Base-by-base conservation (phyloP, 2,797 vertebrate species). In the Molossus molossus region DNA sequence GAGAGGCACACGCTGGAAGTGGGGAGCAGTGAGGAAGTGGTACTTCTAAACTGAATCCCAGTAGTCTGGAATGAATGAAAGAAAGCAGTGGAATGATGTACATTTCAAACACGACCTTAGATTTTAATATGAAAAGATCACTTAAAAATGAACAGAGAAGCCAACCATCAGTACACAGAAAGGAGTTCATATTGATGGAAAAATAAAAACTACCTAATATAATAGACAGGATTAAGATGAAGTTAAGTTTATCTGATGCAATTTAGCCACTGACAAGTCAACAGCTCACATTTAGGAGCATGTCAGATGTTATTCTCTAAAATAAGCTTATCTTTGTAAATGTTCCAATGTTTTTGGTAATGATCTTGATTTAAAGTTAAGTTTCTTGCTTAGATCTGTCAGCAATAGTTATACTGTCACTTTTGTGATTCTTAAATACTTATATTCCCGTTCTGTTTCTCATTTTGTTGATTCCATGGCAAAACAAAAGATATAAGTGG, bases 331-430 rank as follows among this genome's bases (percentile, higher is more conserved):
- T 81, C 84, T 82, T 79, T 77, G n/a, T 75, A 55, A 85, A 60
- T 45, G 18, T 72, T 69, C 57, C 27, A 62, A 27, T 62, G 10
- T 45, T 87, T 95, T 89, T 87, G 55, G 64, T 94, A 76, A 87
- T 87, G 20, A 73, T 50, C 21, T 93, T 62, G 48, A 67, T 83
- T 84, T 93, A 85, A 97, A 83, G 48, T 62, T 72, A 80, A 83
- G 33, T 29, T 33, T 96, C 87, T 64, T 10, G 45, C 17, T 12
- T 67, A 65, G 18, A 18, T 87, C 27, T 79, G 15, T 93, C 67
- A 82, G 53, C 82, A 53, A 80, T 29, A 87, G 40, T 76, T 48
- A 86, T 9, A 57, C 80, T 72, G 29, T 64, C 33, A 70, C 55
- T 90, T 81, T 85, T 67, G 18, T 62, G 37, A 55, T 60, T 70